Evolutionary conservation across 1,140 invertebrate genomes (phyloP).

Genomic region (Probaryconus sp.): DNA sequence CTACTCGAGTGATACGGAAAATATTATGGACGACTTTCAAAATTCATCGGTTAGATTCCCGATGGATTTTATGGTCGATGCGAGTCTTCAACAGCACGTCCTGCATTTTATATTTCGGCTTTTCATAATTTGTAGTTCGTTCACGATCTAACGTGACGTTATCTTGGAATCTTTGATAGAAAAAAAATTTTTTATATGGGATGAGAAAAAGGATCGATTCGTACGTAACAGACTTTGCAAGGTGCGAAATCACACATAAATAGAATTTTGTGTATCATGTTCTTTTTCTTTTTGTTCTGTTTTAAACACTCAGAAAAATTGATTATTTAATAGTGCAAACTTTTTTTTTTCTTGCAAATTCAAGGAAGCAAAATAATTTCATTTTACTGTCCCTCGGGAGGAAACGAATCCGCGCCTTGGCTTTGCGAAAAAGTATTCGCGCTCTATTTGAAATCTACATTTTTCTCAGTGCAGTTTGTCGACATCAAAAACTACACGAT

Average conservation of each 20-base stretch:
- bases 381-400: no score
- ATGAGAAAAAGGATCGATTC: constrained; percentile 1
- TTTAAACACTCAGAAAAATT: background rate
- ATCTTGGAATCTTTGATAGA: background rate
- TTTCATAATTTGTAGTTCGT: no score
- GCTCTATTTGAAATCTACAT: no score
- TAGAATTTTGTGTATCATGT: constrained; percentile 1
- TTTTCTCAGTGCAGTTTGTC: no score
- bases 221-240: constrained; percentile 1
- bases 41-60: constrained; percentile 21
- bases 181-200: no score
- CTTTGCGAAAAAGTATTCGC: no score
- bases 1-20: constrained; percentile 28
- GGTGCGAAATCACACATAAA: background rate
- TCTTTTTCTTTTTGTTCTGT: background rate
- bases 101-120: constrained; percentile 28
- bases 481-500: constrained; percentile 36
- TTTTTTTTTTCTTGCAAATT: no score
- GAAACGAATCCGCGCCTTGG: no score
- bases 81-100: constrained; percentile 34
- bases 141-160: constrained; percentile 15
- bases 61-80: constrained; percentile 18
- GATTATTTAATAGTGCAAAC: no score
- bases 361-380: no score
- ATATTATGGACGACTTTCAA: constrained; percentile 22